Evolutionary conservation across 2,797 vertebrate species (phyloP).

Genomic region (Artibeus jamaicensis): DNA sequence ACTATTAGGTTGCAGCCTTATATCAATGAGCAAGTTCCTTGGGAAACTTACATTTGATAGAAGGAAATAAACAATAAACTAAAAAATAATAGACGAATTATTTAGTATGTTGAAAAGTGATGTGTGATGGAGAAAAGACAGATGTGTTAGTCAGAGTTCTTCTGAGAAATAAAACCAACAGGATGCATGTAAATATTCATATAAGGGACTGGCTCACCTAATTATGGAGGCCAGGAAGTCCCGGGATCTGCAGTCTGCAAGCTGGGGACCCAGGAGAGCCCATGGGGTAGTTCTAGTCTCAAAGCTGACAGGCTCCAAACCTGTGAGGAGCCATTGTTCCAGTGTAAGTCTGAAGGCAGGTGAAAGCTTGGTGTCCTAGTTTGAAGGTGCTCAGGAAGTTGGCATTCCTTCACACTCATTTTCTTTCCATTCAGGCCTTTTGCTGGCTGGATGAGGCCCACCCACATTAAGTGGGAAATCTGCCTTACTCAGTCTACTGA

Average conservation of each 20-base stretch:
- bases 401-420: neutral
- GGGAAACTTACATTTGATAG: neutral
- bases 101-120: neutral
- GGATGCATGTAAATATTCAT: neutral
- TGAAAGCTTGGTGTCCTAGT: neutral
- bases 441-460: neutral
- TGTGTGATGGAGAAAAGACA: neutral
- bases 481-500: neutral
- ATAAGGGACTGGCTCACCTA: neutral
- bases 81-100: neutral
- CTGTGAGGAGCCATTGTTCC: neutral
- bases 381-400: neutral
- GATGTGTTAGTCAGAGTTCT: neutral
- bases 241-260: neutral
- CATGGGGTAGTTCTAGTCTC: neutral
- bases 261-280: neutral
- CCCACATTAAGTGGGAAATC: neutral
- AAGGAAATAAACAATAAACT: neutral
- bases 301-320: neutral
- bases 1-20: neutral
- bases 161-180: neutral
- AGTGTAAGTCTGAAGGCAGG: neutral
- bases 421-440: neutral
- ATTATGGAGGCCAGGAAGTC: neutral
- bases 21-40: neutral